Conservation (phyloP, 2,113 vertebrate species). For the Petrocephalus microphthalmus region DNA sequence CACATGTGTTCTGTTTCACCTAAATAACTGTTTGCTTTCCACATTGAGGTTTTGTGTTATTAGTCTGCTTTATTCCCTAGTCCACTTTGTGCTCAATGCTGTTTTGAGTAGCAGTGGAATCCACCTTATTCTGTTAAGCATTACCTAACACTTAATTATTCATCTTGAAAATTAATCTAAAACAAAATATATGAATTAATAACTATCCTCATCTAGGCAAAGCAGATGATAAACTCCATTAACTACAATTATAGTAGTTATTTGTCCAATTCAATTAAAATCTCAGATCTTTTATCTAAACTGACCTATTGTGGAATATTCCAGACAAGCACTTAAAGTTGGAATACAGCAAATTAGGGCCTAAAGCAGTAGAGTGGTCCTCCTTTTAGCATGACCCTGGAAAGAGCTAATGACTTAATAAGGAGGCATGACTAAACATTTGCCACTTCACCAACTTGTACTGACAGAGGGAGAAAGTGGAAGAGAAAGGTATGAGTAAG, state of each 20-base stretch:
- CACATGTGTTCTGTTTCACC: neutral
- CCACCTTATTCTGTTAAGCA: neutral
- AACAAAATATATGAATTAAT: neutral
- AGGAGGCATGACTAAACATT: constrained; percentile 70
- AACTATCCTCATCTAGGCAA: neutral
- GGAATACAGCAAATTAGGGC: neutral
- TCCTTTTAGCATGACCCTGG: neutral
- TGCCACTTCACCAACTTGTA: constrained; percentile 59
- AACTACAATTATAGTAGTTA: neutral
- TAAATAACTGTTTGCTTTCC: neutral
- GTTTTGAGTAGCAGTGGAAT: neutral
- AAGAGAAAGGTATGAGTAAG: constrained; percentile 69
- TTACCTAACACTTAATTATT: neutral
- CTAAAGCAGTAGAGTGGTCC: neutral
- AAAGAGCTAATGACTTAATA: constrained; percentile 64
- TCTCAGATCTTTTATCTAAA: neutral
- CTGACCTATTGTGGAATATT: neutral
- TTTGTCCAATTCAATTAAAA: neutral
- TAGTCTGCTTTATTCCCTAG: neutral
- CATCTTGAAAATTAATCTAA: neutral
- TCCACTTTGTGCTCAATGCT: neutral
- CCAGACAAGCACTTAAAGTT: neutral
- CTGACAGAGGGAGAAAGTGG: constrained; percentile 63
- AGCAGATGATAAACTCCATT: neutral
- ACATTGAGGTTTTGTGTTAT: neutral